phyloP scores from a whole-genome alignment of 2,888 invertebrate genomes.

The Lapara coniferarum region DNA sequence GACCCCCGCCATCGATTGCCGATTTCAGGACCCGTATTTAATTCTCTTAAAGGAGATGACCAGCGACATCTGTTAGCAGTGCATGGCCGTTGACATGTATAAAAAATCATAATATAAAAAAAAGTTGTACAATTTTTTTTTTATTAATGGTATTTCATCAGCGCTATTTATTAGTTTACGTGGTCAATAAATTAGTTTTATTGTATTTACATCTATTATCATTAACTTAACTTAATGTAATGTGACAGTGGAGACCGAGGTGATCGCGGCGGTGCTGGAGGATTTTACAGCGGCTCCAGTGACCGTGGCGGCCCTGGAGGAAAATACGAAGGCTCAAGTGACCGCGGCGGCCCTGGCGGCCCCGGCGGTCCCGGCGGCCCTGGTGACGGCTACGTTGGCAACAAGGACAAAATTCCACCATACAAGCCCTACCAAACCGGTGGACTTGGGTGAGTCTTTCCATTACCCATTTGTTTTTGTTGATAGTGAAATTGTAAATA shows the following conservation, averaged over 20 bases:
- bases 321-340: slow-evolving; percentile 8
- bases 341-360: background rate
- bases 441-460: slow-evolving; percentile 43
- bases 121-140: no score
- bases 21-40: no score
- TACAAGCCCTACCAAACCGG: slow-evolving; percentile 54
- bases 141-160: no score
- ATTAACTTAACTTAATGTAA: background rate
- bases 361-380: slow-evolving; percentile 38
- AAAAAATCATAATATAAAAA: no score
- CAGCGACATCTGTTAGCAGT: no score
- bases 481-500: background rate
- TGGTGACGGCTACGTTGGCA: slow-evolving; percentile 44
- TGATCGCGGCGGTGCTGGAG: slow-evolving; percentile 50
- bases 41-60: no score
- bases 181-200: no score
- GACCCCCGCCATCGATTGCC: no score
- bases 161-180: no score
- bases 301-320: slow-evolving; percentile 25
- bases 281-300: slow-evolving; percentile 45
- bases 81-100: no score
- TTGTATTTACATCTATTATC: no score
- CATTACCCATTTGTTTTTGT: background rate
- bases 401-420: slow-evolving; percentile 44
- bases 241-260: slow-evolving; percentile 64